These are phyloP conservation scores for Rhopalosiphum nymphaeae DNA, from an alignment of 2,888 invertebrate species.

Conservation along the genomic window DNA sequence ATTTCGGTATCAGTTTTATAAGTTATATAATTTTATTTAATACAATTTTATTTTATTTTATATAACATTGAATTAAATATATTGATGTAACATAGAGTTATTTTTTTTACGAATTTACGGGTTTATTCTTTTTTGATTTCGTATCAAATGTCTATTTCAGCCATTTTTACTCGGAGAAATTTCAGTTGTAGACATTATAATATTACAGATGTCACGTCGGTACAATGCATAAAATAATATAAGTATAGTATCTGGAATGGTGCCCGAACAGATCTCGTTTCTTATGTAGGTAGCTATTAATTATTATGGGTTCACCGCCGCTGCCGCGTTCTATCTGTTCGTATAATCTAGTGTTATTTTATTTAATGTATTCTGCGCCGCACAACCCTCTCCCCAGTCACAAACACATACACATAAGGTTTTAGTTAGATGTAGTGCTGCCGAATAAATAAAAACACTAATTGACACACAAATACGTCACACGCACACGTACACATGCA, in stretches of 20 bases:
- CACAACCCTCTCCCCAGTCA: background rate
- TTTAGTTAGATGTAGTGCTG: background rate
- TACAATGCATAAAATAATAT: background rate
- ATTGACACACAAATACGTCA: background rate
- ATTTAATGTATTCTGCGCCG: background rate
- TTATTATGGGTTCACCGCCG: background rate
- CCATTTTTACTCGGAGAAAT: background rate
- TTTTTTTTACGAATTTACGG: background rate
- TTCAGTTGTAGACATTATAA: background rate
- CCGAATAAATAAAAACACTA: background rate
- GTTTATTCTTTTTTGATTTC: background rate
- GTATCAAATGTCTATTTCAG: background rate
- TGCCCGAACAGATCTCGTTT: background rate
- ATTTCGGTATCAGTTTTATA: background rate
- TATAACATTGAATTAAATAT: background rate
- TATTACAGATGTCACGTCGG: background rate
- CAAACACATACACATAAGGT: background rate
- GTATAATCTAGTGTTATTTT: background rate
- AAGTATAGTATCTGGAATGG: background rate
- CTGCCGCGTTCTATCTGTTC: background rate
- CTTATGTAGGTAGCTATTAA: background rate
- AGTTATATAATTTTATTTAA: background rate
- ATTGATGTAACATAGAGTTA: background rate
- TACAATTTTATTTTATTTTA: background rate
- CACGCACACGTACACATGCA: background rate